A percentile compares a stretch with the other conserved stretches of the same genome.
Evolutionary conservation across 2,113 vertebrate species (phyloP).

Genomic region (Actenoides lindsayi): DNA sequence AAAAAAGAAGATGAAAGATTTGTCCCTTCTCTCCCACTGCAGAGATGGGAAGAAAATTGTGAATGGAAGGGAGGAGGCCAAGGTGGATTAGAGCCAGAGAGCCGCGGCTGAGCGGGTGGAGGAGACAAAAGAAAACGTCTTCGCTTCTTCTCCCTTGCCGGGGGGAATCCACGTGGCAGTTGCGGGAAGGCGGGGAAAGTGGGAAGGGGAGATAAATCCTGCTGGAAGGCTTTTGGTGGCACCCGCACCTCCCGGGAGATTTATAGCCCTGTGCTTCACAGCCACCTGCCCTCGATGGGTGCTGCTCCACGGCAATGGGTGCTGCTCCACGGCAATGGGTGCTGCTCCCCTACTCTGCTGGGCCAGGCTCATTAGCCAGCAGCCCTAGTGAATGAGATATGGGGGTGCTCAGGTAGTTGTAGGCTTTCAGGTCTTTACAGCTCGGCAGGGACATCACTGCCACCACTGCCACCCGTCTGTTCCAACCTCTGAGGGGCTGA

Average conservation of each 20-base stretch:
- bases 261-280: background rate
- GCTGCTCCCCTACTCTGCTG: background rate
- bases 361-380: background rate
- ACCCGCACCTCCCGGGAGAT: fast-evolving
- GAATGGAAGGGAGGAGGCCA: background rate
- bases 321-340: background rate
- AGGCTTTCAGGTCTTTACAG: background rate
- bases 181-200: background rate
- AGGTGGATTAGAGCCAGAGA: background rate
- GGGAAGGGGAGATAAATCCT: background rate
- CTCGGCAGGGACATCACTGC: background rate
- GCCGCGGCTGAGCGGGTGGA: background rate
- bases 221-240: background rate
- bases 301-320: background rate
- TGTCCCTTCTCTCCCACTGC: background rate
- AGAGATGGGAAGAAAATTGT: background rate
- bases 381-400: fast-evolving
- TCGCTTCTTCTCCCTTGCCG: background rate
- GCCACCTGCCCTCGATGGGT: background rate
- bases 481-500: background rate
- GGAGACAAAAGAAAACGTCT: constrained; percentile 29
- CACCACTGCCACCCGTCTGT: background rate
- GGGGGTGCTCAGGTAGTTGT: fast-evolving
- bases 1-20: background rate
- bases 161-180: constrained; percentile 7